These are phyloP conservation scores for Apomyelois bistriatella DNA, from an alignment of 2,888 invertebrate genomes.

Conservation along the genomic window DNA sequence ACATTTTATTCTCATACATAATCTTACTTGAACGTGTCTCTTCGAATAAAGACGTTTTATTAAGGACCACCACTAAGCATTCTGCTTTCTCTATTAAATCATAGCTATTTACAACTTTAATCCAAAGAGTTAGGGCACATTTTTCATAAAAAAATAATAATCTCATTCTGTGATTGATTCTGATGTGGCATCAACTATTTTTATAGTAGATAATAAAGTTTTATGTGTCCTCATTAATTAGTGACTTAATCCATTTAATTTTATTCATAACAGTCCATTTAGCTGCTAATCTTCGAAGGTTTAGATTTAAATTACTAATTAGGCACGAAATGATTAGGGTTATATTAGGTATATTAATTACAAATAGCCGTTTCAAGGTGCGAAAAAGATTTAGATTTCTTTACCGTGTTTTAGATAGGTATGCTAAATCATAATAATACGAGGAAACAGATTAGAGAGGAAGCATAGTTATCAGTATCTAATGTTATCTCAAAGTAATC, in stretches of 20 bases:
- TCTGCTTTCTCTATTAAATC: background rate
- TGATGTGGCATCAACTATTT: background rate
- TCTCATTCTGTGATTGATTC: background rate
- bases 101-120: background rate
- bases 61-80: slow-evolving; percentile 1
- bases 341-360: too few relatives aligned
- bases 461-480: too few relatives aligned
- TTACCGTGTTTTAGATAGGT: too few relatives aligned
- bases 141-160: background rate
- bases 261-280: background rate
- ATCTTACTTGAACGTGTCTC: background rate
- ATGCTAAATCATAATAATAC: too few relatives aligned
- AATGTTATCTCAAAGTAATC: too few relatives aligned
- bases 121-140: too few relatives aligned
- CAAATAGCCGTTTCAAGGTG: too few relatives aligned
- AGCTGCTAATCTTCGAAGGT: background rate
- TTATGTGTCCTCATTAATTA: background rate
- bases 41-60: background rate
- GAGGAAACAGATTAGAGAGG: too few relatives aligned
- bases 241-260: background rate
- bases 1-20: too few relatives aligned
- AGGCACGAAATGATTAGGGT: too few relatives aligned
- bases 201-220: background rate
- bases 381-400: too few relatives aligned
- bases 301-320: too few relatives aligned